These are phyloP conservation scores for Epinotia bilunana DNA, from an alignment of 2,888 invertebrate genomes.

Conservation along the genomic window DNA sequence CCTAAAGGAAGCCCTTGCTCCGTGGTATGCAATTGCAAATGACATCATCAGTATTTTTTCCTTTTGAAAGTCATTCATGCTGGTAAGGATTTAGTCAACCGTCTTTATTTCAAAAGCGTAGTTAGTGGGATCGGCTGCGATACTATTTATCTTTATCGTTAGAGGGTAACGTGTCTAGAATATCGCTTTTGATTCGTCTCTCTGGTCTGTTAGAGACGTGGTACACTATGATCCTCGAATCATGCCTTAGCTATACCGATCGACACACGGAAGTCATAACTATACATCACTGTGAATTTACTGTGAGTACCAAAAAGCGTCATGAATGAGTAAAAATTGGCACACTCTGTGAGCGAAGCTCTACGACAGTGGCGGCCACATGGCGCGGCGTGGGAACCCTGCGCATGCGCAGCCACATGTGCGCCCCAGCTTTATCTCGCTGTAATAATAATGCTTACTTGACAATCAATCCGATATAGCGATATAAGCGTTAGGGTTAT, in stretches of 20 bases:
- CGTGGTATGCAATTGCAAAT: background rate
- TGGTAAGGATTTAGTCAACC: background rate
- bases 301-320: background rate
- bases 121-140: too few species aligned
- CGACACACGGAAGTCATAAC: background rate
- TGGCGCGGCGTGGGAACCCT: slow-evolving; percentile 76
- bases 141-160: too few species aligned
- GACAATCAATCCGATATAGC: too few species aligned
- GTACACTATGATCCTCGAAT: too few species aligned
- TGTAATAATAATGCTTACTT: slow-evolving; percentile 77
- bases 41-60: background rate
- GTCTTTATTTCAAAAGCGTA: background rate
- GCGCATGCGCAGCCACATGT: slow-evolving; percentile 68
- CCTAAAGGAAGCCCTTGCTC: background rate
- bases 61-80: background rate
- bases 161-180: too few species aligned
- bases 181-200: too few species aligned
- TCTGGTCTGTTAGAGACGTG: too few species aligned
- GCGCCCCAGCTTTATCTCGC: slow-evolving; percentile 80
- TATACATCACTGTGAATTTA: background rate
- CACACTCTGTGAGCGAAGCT: slow-evolving; percentile 32
- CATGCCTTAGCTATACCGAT: too few species aligned
- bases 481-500: slow-evolving; percentile 13
- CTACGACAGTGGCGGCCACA: slow-evolving; percentile 61
- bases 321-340: slow-evolving; percentile 32